Evolutionary conservation across 2,888 invertebrate genomes (phyloP), one percentile per base, ranked within the genome.

Genomic region (Caenorhabditis panamensis): DNA sequence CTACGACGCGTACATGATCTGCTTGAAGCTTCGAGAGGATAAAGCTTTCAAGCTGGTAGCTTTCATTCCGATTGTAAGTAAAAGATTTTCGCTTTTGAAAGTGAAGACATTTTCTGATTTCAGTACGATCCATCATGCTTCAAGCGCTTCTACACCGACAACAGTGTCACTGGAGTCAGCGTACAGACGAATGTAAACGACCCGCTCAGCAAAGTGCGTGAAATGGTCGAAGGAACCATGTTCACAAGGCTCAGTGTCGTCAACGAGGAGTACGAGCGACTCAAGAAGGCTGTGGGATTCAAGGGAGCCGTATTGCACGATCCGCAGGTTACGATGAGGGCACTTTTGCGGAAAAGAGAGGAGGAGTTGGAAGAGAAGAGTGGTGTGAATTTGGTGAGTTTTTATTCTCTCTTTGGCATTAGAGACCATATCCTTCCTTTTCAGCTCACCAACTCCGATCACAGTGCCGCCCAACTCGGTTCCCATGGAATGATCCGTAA

Each of bases 111-210:
- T 51, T 18, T 6, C 22, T n/a, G 1, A 13, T 64, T 78, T 61
- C 67, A 79, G 79, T 61, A 67, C 20, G 79, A 79, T 44, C 79
- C 72, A 4, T 49, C 63, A 8, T 56, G 47, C 28, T 68, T 67
- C 72, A 72, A 73, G 20, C 31, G 67, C 11, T 79, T 73, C 49
- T 47, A 73, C 36, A 73, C 72, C 4, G 79, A 79, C 18, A 56
- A 63, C 1, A 72, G 72, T 41, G 53, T 68, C 6, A 28, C 61
- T 18, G 41, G 68, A 2, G 51, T 67, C 6, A 61, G 18, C 6
- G 3, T 68, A 16, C 49, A 13, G 11, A 56, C 58, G 1, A 79
- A 79, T 49, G 18, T 79, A 13, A 66, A 79, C 49, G 79, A 61
- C 44, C 79, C 79, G 8, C 16, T 72, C 31, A 44, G 53, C 28